Percentiles rank a stretch among this genome's conserved stretches.
Evolutionary conservation across 1,140 invertebrate genomes (phyloP).

Genomic region (Daktulosphaira vitifoliae): DNA sequence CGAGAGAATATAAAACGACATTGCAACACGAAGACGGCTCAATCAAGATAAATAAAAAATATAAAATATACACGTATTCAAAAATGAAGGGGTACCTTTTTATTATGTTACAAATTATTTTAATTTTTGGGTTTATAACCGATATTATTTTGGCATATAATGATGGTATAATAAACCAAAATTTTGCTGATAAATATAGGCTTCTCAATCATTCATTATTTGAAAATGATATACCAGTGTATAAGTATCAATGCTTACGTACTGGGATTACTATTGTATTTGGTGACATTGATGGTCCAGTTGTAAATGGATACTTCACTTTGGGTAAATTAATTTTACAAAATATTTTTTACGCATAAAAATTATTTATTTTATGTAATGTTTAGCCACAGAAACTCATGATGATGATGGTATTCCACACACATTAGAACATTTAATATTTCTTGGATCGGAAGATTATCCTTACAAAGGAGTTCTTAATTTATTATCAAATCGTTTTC

Average conservation of each 20-base stretch:
- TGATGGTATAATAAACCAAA: background rate
- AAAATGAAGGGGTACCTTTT: too few relatives aligned
- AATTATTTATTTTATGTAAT: background rate
- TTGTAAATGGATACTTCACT: slow-evolving; percentile 77
- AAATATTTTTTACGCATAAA: background rate
- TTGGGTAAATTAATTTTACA: slow-evolving; percentile 56
- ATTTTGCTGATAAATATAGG: slow-evolving; percentile 46
- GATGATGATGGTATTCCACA: slow-evolving; percentile 89
- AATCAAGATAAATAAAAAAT: too few relatives aligned
- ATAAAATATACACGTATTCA: too few relatives aligned
- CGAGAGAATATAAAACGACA: too few relatives aligned
- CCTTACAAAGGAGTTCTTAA: slow-evolving; percentile 86
- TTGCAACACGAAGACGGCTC: too few relatives aligned
- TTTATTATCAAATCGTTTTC: slow-evolving; percentile 75
- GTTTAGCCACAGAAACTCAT: slow-evolving; percentile 73
- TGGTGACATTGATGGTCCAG: slow-evolving; percentile 75
- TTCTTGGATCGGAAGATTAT: slow-evolving; percentile 81
- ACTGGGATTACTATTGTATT: slow-evolving; percentile 72
- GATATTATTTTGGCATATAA: slow-evolving; percentile 33
- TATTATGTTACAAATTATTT: too few relatives aligned
- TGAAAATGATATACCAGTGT: slow-evolving; percentile 63
- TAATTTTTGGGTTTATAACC: too few relatives aligned
- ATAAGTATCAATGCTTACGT: slow-evolving; percentile 68
- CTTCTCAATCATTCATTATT: slow-evolving; percentile 54
- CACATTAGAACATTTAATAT: slow-evolving; percentile 85